A percentile compares a stretch with the other conserved stretches of the same genome.
phyloP scores from a whole-genome alignment of 2,888 invertebrate species.

The Dione vanillae region DNA sequence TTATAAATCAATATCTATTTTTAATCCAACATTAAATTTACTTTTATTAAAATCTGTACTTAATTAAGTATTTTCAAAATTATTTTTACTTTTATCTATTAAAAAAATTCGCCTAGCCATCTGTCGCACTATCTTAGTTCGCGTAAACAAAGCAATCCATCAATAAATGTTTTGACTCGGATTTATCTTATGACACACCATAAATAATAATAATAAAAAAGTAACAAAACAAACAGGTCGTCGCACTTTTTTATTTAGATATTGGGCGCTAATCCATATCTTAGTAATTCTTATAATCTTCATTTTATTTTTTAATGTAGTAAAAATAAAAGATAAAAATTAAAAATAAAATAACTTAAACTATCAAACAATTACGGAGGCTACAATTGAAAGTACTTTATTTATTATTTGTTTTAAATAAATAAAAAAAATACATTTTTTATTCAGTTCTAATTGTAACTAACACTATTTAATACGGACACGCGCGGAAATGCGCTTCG shows the following conservation, averaged over 20 bases:
- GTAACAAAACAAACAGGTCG: conserved; percentile 13
- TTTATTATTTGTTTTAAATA: no score
- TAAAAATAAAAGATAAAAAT: no score
- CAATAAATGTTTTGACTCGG: conserved; percentile 19
- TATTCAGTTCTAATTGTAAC: no score
- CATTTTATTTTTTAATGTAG: no score
- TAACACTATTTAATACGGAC: no score
- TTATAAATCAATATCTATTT: conserved; percentile 9
- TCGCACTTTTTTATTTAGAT: neutral
- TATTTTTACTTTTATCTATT: neutral
- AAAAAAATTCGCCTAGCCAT: neutral
- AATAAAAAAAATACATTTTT: no score
- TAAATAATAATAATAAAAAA: conserved; percentile 1
- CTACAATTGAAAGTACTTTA: no score
- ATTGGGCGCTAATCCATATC: neutral
- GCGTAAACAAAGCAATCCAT: conserved; percentile 44
- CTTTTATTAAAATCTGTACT: neutral
- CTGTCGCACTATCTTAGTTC: neutral
- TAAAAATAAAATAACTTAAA: no score
- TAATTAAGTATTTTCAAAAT: neutral
- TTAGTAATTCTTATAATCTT: neutral
- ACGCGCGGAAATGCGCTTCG: no score
- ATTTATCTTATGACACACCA: neutral
- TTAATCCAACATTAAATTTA: neutral
- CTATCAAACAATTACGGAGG: no score